phyloP scores from a whole-genome alignment of 2,888 invertebrate genomes.

The Scaptomyza reducta region DNA sequence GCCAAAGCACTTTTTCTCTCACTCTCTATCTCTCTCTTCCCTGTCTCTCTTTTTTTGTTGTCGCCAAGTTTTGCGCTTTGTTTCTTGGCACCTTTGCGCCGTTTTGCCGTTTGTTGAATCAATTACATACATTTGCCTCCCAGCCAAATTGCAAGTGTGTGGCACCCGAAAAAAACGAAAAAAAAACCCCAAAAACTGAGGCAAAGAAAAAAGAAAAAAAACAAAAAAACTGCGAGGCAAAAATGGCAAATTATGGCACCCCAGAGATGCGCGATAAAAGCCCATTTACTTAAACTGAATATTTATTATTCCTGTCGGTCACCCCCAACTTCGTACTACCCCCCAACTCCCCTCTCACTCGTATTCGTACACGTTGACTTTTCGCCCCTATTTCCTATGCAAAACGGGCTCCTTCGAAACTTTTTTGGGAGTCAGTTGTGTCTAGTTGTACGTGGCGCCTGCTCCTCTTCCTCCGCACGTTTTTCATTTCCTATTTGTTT shows the following conservation, averaged over 20 bases:
- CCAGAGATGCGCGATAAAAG: constrained; percentile 79
- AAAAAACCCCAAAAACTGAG: constrained; percentile 16
- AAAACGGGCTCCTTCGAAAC: constrained; percentile 40
- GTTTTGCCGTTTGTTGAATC: constrained; percentile 65
- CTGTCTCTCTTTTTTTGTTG: neutral
- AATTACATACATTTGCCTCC: constrained; percentile 67
- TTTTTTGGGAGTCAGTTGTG: constrained; percentile 20
- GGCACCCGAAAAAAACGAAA: constrained; percentile 25
- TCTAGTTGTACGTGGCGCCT: constrained; percentile 51
- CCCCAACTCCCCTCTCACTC: no score
- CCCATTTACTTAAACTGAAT: constrained; percentile 81
- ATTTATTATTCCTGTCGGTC: constrained; percentile 79
- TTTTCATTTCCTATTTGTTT: constrained; percentile 56
- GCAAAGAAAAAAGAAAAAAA: constrained; percentile 33
- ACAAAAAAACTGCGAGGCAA: constrained; percentile 59
- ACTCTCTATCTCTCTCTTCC: neutral
- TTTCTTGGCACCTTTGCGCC: constrained; percentile 70
- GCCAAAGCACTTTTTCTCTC: constrained; percentile 21
- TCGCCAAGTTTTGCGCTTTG: constrained; percentile 61
- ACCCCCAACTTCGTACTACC: neutral
- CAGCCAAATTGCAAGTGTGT: constrained; percentile 55
- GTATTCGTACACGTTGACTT: constrained; percentile 45
- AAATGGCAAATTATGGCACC: constrained; percentile 81
- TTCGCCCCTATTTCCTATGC: constrained; percentile 68
- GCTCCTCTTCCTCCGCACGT: constrained; percentile 46